Evolutionary conservation across 2,888 invertebrate species (phyloP).

Genomic region (Drymonia ruficornis): DNA sequence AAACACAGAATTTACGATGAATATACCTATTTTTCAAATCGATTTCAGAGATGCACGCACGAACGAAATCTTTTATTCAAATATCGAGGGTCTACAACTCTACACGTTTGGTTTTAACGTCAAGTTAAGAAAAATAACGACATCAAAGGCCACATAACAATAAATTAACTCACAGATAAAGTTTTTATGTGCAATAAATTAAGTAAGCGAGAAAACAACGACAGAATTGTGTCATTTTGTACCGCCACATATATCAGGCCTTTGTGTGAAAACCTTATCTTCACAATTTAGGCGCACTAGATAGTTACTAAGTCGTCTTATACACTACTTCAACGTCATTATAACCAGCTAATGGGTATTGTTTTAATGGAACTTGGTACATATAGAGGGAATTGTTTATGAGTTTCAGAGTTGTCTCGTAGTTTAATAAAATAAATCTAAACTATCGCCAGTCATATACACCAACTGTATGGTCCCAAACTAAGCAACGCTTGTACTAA

Average conservation of each 20-base stretch:
- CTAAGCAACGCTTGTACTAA: too few species aligned
- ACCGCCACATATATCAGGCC: not conserved
- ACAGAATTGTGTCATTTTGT: conserved; percentile 16
- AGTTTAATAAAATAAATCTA: too few species aligned
- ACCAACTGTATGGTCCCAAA: too few species aligned
- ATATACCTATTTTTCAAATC: conserved; percentile 1
- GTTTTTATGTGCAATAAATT: conserved; percentile 35
- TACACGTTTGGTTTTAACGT: conserved; percentile 6
- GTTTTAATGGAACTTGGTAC: too few species aligned
- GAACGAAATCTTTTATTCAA: conserved; percentile 1
- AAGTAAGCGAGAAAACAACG: conserved; percentile 32
- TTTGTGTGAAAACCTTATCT: conserved; percentile 1
- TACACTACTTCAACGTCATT: not conserved
- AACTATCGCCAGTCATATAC: too few species aligned
- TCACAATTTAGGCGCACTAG: conserved; percentile 1
- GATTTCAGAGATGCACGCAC: not conserved
- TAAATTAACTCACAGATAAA: conserved; percentile 41
- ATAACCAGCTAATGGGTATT: too few species aligned
- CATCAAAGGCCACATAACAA: conserved; percentile 33
- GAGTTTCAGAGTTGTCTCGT: too few species aligned
- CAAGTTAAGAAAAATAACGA: conserved; percentile 15
- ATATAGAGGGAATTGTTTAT: too few species aligned
- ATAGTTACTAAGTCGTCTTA: not conserved
- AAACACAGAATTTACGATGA: not conserved
- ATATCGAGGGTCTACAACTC: not conserved